Conservation (phyloP, 2,888 invertebrate genomes). For the Odontocolon sp. region DNA sequence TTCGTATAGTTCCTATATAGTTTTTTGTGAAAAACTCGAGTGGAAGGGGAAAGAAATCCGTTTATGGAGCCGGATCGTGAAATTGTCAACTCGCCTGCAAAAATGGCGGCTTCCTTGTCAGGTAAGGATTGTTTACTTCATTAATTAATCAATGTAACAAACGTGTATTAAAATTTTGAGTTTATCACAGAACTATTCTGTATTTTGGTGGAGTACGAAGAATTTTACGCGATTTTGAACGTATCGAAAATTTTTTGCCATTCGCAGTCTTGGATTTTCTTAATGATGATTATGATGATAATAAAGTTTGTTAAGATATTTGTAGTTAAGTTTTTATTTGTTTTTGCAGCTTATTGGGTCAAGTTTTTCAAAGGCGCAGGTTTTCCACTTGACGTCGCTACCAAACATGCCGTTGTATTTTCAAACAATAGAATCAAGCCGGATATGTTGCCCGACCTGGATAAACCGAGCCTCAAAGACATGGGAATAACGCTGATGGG, state of each 20-base stretch:
- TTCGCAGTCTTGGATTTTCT: too few relatives aligned
- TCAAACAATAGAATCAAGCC: conserved; percentile 92
- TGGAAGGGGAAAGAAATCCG: too few relatives aligned
- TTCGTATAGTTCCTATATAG: too few relatives aligned
- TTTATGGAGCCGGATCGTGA: background rate
- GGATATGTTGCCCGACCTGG: conserved; percentile 93
- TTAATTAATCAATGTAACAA: background rate
- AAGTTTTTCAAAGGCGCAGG: conserved; percentile 93
- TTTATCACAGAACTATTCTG: background rate
- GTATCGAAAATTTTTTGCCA: too few relatives aligned
- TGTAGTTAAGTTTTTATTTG: background rate
- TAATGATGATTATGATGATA: background rate
- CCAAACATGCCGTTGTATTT: conserved; percentile 93
- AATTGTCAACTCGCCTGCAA: conserved; percentile 34
- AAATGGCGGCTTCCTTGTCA: conserved; percentile 72
- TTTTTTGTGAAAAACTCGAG: too few relatives aligned
- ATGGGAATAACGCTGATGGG: conserved; percentile 91
- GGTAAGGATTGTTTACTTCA: conserved; percentile 60
- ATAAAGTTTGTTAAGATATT: background rate
- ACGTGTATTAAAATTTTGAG: background rate
- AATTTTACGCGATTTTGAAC: too few relatives aligned
- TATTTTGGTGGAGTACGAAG: too few relatives aligned
- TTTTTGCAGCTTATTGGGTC: conserved; percentile 88
- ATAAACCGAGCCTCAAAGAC: conserved; percentile 92
- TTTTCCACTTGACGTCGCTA: conserved; percentile 89